Evolutionary conservation across 2,888 invertebrate genomes (phyloP).

Genomic region (Schizotus pectinicornis): DNA sequence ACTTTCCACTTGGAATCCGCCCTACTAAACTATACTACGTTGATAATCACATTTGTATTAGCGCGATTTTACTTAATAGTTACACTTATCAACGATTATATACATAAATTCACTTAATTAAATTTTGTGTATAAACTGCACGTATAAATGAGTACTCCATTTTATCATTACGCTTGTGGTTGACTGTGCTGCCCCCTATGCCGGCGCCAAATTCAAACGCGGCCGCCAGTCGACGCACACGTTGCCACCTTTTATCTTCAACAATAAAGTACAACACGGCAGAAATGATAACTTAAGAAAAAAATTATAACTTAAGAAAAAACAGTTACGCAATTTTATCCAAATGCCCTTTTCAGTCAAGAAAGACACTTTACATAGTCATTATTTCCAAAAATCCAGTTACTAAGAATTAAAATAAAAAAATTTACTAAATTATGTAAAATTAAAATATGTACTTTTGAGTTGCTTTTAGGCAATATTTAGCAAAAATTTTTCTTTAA

Average conservation of each 20-base stretch:
- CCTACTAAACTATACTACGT: slow-evolving; percentile 35
- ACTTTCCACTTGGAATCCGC: slow-evolving; percentile 41
- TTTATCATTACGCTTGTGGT: slow-evolving; percentile 59
- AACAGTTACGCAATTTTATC: no score
- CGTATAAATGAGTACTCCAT: slow-evolving; percentile 59
- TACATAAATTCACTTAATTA: slow-evolving; percentile 52
- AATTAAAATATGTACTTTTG: background rate
- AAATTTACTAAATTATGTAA: slow-evolving; percentile 2
- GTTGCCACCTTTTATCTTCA: background rate
- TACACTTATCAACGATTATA: slow-evolving; percentile 43
- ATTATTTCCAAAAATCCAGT: no score
- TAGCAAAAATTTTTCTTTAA: slow-evolving; percentile 38
- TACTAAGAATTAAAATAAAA: background rate
- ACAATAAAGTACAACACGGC: background rate
- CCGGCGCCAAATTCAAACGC: slow-evolving; percentile 30
- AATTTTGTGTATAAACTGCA: slow-evolving; percentile 58
- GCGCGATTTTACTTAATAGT: slow-evolving; percentile 42
- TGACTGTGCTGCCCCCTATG: slow-evolving; percentile 37
- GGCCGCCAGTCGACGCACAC: background rate
- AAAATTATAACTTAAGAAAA: no score
- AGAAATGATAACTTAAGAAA: no score
- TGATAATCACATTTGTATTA: slow-evolving; percentile 42
- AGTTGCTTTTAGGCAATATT: background rate
- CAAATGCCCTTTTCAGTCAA: no score
- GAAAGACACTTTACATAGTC: no score